phyloP scores from a whole-genome alignment of 2,797 vertebrate genomes.

The Lutjanus campechanus region DNA sequence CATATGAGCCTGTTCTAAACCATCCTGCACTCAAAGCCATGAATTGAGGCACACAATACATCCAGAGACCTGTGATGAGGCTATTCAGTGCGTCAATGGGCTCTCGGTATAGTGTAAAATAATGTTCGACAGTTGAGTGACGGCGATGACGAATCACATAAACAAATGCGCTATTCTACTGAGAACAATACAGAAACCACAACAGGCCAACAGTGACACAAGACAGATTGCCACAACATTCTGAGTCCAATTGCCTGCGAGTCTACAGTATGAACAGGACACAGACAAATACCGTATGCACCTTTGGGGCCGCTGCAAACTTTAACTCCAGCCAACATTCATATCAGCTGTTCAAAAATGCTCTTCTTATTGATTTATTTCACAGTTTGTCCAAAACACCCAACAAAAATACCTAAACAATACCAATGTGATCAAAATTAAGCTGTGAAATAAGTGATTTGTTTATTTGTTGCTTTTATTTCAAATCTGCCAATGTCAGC shows the following conservation, averaged over 20 bases:
- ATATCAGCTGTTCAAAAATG: not conserved
- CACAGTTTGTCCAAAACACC: not conserved
- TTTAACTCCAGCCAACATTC: not conserved
- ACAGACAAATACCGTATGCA: not conserved
- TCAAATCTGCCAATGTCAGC: not conserved
- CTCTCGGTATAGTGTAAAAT: conserved; percentile 29
- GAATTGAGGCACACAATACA: not conserved
- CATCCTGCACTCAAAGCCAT: not conserved
- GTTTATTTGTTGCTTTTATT: too few relatives aligned
- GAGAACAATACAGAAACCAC: conserved; percentile 5
- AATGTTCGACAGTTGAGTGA: conserved; percentile 45
- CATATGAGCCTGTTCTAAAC: conserved; percentile 18
- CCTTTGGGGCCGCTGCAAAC: not conserved
- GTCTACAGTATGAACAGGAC: not conserved
- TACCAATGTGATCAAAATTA: not conserved
- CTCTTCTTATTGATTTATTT: not conserved
- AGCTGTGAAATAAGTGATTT: not conserved
- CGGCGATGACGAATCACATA: conserved; percentile 39
- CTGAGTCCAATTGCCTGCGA: not conserved
- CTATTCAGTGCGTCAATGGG: conserved; percentile 30
- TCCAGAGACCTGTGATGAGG: conserved; percentile 5
- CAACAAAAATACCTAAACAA: not conserved
- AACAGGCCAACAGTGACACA: conserved; percentile 13
- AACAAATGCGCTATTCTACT: conserved; percentile 1
- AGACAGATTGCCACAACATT: not conserved